Percentiles rank a stretch among this genome's conserved stretches.
phyloP scores from a whole-genome alignment of 1,140 invertebrate genomes.

The Diploscapter pachys region DNA sequence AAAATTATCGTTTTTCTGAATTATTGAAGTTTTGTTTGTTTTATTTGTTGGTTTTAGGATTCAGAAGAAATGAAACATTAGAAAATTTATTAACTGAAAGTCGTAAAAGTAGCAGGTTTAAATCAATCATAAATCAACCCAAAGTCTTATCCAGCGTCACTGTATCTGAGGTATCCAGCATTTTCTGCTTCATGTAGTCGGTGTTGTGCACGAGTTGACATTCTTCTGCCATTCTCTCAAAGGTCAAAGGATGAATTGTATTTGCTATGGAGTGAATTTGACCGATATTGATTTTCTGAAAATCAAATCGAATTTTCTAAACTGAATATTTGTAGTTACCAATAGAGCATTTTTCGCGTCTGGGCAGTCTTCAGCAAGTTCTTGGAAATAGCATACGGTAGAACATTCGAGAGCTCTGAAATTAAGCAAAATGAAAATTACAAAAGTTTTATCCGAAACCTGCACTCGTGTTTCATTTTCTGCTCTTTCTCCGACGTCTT shows the following conservation, averaged over 20 bases:
- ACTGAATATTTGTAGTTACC: conserved; percentile 25
- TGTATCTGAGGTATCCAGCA: background rate
- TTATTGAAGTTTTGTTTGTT: background rate
- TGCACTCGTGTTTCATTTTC: conserved; percentile 48
- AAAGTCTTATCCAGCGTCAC: too few relatives aligned
- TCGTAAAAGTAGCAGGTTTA: too few relatives aligned
- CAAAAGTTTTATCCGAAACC: background rate
- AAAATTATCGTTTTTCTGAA: conserved; percentile 15
- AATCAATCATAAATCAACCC: too few relatives aligned
- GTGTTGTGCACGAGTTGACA: conserved; percentile 29
- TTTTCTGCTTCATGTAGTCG: conserved; percentile 29
- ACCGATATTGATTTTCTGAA: conserved; percentile 33
- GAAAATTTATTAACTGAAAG: too few relatives aligned
- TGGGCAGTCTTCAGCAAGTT: conserved; percentile 46
- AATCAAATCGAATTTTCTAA: background rate
- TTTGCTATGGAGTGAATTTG: conserved; percentile 29
- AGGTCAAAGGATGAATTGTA: conserved; percentile 21
- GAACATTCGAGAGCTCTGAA: conserved; percentile 49
- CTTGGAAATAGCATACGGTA: conserved; percentile 50
- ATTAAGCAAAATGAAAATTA: background rate
- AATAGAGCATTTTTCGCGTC: conserved; percentile 43
- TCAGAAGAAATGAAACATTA: too few relatives aligned
- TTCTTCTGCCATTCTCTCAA: conserved; percentile 26
- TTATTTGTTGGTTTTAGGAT: too few relatives aligned
- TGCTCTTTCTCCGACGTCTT: conserved; percentile 43